Percentiles rank a stretch among this genome's conserved stretches.
Conservation (phyloP, 2,888 invertebrate genomes). For the Isotomurus palustris region DNA sequence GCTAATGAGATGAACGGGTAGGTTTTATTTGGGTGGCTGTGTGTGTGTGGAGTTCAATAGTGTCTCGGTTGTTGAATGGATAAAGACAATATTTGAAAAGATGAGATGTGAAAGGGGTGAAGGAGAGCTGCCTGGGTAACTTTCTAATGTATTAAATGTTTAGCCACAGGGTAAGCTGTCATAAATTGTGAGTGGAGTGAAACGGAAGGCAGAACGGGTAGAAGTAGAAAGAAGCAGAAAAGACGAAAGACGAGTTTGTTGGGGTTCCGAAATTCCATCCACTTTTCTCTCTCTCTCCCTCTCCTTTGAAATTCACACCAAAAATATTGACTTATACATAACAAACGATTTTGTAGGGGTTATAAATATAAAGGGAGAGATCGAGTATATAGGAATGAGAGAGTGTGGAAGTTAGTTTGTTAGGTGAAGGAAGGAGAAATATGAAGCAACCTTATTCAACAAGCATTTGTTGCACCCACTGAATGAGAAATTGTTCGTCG, state of each 20-base stretch:
- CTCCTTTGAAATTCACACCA: constrained; percentile 13
- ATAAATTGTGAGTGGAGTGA: constrained; percentile 2
- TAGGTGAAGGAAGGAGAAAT: not conserved
- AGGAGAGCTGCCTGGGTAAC: no score
- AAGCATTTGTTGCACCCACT: constrained; percentile 46
- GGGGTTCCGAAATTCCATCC: constrained; percentile 9
- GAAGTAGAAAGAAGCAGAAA: not conserved
- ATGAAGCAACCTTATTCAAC: constrained; percentile 36
- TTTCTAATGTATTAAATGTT: constrained; percentile 6
- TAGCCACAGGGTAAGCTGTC: constrained; percentile 6
- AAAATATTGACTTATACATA: constrained; percentile 13
- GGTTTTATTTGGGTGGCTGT: no score
- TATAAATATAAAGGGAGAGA: not conserved
- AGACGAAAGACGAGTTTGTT: constrained; percentile 8
- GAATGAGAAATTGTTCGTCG: constrained; percentile 39
- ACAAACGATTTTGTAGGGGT: not conserved
- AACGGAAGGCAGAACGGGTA: constrained; percentile 6
- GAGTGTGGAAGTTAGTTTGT: not conserved
- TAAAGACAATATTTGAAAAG: not conserved
- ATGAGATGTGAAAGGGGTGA: not conserved
- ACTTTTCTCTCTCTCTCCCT: constrained; percentile 7
- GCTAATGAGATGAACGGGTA: no score
- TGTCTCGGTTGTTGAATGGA: constrained; percentile 1
- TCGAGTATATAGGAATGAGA: not conserved
- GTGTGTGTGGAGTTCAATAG: constrained; percentile 5